Evolutionary conservation across 2,888 invertebrate genomes (phyloP), one percentile per base, ranked within the genome.

Genomic region (Apodemia zela): DNA sequence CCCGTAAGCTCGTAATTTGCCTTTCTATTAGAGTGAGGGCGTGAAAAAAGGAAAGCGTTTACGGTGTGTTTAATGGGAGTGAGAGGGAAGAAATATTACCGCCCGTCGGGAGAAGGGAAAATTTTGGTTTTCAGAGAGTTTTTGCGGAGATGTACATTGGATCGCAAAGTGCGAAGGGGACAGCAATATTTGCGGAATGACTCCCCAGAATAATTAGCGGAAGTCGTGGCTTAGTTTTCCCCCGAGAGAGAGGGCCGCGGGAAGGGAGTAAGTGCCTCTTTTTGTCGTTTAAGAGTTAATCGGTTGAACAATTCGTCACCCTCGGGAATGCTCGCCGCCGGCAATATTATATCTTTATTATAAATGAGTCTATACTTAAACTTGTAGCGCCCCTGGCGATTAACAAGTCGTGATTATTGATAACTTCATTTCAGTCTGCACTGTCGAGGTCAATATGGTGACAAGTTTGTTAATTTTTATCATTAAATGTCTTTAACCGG

Each of bases 11-110:
- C 90, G 90, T 91, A 90, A 91, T 91, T 91, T 90, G 91, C 90
- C 91, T 91, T 91, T 91, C 91, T 91, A 91, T 91, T 91, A 91
- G 88, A 90, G 85, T 81, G 89, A 90, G 91, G 91, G 91, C 90
- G 91, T 91, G 90, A 90, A 91, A 91, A 91, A 91, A 90, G 90
- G 91, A 91, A 91, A 91, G 91, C 91, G 88, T 90, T 91, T 91
- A 91, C 90, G 90, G 91, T 74, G 87, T 89, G 90, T 88, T 91
- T 91, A 90, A 90, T 90, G 89, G 84, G 91, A 90, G 91, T 72
- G 91, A 91, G 84, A 88, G 89, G 90, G 91, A 91, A 89, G 90
- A 91, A 89, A 91, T 91, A 91, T 87, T 85, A 81, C 85, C 88
- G 76, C 87, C 89, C 82, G 87, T 82, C 87, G 85, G 84, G 86